These are phyloP conservation scores for Buteo buteo DNA, from an alignment of 2,113 vertebrate genomes.

Conservation along the genomic window DNA sequence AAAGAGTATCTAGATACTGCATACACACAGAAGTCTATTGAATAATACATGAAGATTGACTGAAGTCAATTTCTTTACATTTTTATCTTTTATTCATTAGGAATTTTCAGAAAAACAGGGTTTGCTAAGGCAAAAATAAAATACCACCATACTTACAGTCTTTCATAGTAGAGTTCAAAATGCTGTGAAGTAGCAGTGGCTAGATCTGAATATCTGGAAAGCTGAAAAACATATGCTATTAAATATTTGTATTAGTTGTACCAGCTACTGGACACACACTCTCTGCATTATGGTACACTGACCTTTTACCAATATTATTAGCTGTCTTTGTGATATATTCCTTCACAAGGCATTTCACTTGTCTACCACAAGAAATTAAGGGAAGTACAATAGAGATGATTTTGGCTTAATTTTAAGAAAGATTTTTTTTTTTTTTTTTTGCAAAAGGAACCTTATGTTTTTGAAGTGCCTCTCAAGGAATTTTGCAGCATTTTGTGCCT, in stretches of 20 bases:
- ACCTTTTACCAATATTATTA: neutral
- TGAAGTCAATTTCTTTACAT: constrained; percentile 63
- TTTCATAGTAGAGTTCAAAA: neutral
- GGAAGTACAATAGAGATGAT: neutral
- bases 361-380: neutral
- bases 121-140: constrained; percentile 3
- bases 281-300: neutral
- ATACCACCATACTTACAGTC: neutral
- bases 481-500: neutral
- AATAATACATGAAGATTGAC: constrained; percentile 73
- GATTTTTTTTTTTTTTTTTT: neutral
- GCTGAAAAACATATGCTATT: neutral
- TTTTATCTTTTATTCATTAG: constrained; percentile 69
- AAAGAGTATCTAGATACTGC: constrained; percentile 38
- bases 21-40: neutral
- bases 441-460: neutral
- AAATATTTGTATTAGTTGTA: neutral
- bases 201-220: neutral
- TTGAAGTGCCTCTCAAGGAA: neutral
- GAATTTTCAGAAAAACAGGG: constrained; percentile 20
- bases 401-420: neutral
- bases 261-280: neutral
- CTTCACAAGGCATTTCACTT: neutral
- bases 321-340: neutral
- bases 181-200: neutral